Percentiles rank a stretch among this genome's conserved stretches.
These are phyloP conservation scores for Drosophila equinoxialis DNA, from an alignment of 1,140 invertebrate genomes.

Conservation along the genomic window DNA sequence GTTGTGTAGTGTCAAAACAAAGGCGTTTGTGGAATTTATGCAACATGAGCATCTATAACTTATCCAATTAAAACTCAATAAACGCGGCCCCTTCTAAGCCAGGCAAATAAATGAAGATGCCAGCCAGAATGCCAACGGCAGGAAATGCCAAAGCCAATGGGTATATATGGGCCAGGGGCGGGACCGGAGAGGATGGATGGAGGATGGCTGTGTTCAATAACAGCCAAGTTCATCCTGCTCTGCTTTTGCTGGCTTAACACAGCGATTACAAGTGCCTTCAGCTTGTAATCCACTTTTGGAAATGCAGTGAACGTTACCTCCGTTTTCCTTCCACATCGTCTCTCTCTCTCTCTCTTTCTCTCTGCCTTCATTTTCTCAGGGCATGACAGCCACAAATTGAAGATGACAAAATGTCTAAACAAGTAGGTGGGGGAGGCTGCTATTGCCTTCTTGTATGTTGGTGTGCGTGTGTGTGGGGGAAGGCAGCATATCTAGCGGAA, in stretches of 20 bases:
- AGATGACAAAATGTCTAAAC: slow-evolving; percentile 82
- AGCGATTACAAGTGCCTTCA: slow-evolving; percentile 80
- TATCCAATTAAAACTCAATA: slow-evolving; percentile 82
- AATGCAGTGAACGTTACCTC: slow-evolving; percentile 58
- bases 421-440: slow-evolving; percentile 45
- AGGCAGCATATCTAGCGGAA: slow-evolving; percentile 72
- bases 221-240: slow-evolving; percentile 30
- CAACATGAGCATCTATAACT: slow-evolving; percentile 80
- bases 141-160: slow-evolving; percentile 25
- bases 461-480: slow-evolving; percentile 23
- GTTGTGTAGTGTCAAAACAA: slow-evolving; percentile 65
- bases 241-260: slow-evolving; percentile 65
- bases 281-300: slow-evolving; percentile 80
- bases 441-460: not conserved
- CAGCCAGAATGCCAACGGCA: slow-evolving; percentile 44
- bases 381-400: slow-evolving; percentile 80
- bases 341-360: not conserved
- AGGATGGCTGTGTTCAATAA: slow-evolving; percentile 58
- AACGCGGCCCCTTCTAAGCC: slow-evolving; percentile 53
- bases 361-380: slow-evolving; percentile 48
- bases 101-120: slow-evolving; percentile 69
- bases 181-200: not conserved
- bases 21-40: slow-evolving; percentile 74
- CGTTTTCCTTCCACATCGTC: not conserved
- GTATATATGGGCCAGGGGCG: not conserved